Evolutionary conservation across 2,113 vertebrate genomes (phyloP), one percentile per base, ranked within the genome.

Genomic region (Promerops cafer): DNA sequence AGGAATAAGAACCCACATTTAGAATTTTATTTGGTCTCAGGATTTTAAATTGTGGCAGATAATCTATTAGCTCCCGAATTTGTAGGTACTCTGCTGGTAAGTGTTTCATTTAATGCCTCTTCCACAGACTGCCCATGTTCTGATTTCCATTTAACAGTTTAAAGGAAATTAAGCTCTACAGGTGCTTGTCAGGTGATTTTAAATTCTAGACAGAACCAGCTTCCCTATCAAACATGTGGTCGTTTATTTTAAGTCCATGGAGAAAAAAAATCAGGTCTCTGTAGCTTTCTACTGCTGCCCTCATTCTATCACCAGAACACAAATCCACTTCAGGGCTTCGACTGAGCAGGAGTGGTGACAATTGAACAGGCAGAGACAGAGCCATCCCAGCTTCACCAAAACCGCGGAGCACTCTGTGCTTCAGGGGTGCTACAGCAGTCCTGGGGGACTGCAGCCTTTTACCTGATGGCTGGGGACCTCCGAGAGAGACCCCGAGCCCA

Each of bases 41-140:
- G 74, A 82, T 89, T 95, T 94, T 85, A 72, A 87, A 84, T 76
- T 83, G 69, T 87, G 42, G 78, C 81, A 93, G 94, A 80, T 91
- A 90, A 96, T 91, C 94, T 95, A 83, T 94, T 89, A 95, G 70
- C 59, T 91, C 57, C 22, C 11, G 5, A 91, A 94, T 92, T 84
- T 50, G 75, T 72, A 90, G 85, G 70, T 88, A 31, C 82, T 90
- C 85, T 77, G 70, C 81, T 65, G 91, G 87, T 94, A 84, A 95
- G 83, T 76, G 74, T 70, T 91, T 87, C 70, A 64, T 80, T 83
- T 82, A 76, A 87, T 59, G 47, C 8, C 31, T 53, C 75, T 92
- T 90, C 75, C 45, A 61, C 40, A 87, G 70, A 65, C 37, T 77
- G 85, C 72, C 35, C 18, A 14, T 65, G 50, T 65, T 84, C 86